Conservation (phyloP, 2,113 vertebrate genomes). For the Bubalus kerabau region DNA sequence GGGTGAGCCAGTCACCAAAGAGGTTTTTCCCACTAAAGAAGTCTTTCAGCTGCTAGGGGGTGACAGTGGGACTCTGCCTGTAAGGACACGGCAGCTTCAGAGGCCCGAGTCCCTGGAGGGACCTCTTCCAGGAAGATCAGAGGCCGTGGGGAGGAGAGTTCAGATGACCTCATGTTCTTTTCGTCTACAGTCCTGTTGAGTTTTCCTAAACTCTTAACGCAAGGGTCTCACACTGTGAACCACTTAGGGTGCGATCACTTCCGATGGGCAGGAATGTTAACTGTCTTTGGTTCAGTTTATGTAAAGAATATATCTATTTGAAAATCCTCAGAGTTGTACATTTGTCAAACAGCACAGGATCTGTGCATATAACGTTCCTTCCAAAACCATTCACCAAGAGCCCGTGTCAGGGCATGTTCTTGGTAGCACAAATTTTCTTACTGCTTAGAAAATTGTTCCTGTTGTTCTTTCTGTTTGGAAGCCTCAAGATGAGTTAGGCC, state of each 20-base stretch:
- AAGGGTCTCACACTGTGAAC: conserved; percentile 35
- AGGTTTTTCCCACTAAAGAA: background rate
- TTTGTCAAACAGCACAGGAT: background rate
- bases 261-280: background rate
- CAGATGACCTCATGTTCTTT: background rate
- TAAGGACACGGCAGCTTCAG: conserved; percentile 10
- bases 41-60: background rate
- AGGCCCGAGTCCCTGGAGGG: conserved; percentile 28
- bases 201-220: background rate
- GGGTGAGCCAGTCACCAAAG: background rate
- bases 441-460: background rate
- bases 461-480: background rate
- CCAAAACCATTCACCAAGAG: background rate
- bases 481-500: background rate
- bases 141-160: background rate
- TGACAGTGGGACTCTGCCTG: background rate
- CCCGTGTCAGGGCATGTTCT: background rate
- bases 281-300: conserved; percentile 18
- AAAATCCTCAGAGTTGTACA: background rate
- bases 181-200: background rate
- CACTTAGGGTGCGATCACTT: background rate
- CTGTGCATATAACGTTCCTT: background rate
- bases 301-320: background rate
- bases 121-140: background rate
- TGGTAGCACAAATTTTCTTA: background rate